Conservation (phyloP, 1,140 invertebrate species). For the Chironomus striatipennis region DNA sequence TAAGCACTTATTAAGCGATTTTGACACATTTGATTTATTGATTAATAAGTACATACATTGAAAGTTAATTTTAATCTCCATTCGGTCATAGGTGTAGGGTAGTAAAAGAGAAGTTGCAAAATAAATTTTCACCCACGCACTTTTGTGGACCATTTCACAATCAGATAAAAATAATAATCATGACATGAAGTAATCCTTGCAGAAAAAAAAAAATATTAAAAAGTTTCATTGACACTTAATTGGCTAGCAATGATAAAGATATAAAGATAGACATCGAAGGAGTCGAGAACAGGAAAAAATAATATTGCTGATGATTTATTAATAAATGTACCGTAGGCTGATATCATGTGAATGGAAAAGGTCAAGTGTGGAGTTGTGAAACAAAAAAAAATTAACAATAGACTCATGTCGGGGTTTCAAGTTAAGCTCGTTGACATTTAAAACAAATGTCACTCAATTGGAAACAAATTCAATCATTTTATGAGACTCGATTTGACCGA, state of each 20-base stretch:
- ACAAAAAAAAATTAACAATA: neutral
- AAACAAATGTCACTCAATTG: too few relatives aligned
- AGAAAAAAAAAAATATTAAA: neutral
- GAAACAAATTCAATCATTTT: too few relatives aligned
- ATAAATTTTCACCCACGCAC: neutral
- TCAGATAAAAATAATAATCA: too few relatives aligned
- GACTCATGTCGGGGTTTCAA: neutral
- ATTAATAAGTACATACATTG: too few relatives aligned
- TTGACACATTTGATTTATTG: too few relatives aligned
- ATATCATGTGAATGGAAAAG: neutral
- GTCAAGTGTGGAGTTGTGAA: neutral
- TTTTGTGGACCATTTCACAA: neutral
- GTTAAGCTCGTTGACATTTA: too few relatives aligned
- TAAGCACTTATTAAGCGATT: too few relatives aligned
- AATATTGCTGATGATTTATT: neutral
- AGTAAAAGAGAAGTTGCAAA: neutral
- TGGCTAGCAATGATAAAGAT: neutral
- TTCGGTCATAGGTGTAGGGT: too few relatives aligned
- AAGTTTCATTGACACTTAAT: neutral
- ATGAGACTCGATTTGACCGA: too few relatives aligned
- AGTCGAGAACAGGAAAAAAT: slow-evolving; percentile 5
- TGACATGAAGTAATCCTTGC: neutral
- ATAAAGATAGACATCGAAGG: slow-evolving; percentile 5
- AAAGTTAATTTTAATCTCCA: too few relatives aligned
- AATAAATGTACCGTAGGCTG: neutral